phyloP scores from a whole-genome alignment of 2,113 vertebrate genomes.

The Hydrochoerus hydrochaeris region DNA sequence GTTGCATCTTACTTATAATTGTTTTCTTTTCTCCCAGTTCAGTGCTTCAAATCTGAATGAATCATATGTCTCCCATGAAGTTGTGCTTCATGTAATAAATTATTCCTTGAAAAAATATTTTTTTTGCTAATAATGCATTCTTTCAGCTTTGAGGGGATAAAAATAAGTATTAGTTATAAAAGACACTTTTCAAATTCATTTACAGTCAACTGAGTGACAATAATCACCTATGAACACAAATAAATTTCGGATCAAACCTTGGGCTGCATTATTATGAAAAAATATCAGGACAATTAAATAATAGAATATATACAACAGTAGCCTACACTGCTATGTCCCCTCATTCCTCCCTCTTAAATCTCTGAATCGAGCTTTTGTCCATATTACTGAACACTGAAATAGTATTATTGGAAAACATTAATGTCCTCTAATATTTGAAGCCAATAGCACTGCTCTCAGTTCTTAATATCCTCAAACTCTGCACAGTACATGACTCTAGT shows the following conservation, averaged over 20 bases:
- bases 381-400: not conserved
- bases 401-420: not conserved
- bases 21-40: not conserved
- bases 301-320: not conserved
- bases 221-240: not conserved
- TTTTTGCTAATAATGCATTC: not conserved
- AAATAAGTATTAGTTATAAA: slow-evolving; percentile 47
- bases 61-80: not conserved
- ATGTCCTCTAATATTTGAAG: not conserved
- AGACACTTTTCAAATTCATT: not conserved
- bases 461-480: not conserved
- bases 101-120: not conserved
- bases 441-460: not conserved
- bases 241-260: not conserved
- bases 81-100: slow-evolving; percentile 42
- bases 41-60: not conserved
- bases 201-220: slow-evolving; percentile 4
- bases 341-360: not conserved
- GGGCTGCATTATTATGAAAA: slow-evolving; percentile 4
- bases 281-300: not conserved
- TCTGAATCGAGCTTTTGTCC: not conserved
- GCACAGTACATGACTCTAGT: not conserved
- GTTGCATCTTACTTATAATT: not conserved
- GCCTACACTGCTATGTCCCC: fast-evolving
- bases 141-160: not conserved